phyloP scores from a whole-genome alignment of 2,888 invertebrate genomes.

The Schizotus pectinicornis region DNA sequence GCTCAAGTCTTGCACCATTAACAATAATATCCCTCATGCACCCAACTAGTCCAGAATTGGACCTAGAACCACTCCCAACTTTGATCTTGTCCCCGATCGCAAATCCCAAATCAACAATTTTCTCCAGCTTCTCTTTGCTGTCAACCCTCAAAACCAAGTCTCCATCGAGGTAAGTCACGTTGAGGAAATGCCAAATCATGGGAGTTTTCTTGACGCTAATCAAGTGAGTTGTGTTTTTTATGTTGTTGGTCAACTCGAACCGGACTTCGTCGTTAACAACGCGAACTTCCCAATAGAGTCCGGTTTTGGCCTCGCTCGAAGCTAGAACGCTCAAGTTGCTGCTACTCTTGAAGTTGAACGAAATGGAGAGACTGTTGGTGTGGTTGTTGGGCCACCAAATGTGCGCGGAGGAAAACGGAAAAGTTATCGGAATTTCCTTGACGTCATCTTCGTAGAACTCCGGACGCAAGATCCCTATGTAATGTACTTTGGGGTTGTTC shows the following conservation, averaged over 20 bases:
- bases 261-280: conserved; percentile 85
- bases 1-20: conserved; percentile 81
- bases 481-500: conserved; percentile 77
- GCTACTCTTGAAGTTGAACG: conserved; percentile 87
- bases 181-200: conserved; percentile 84
- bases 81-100: conserved; percentile 58
- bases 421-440: conserved; percentile 87
- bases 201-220: conserved; percentile 82
- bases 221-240: conserved; percentile 78
- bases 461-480: conserved; percentile 70
- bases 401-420: conserved; percentile 88
- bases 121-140: conserved; percentile 71
- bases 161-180: conserved; percentile 76
- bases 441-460: conserved; percentile 85
- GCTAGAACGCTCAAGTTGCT: conserved; percentile 82
- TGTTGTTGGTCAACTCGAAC: conserved; percentile 78
- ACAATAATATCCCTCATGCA: conserved; percentile 90
- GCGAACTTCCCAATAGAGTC: conserved; percentile 89
- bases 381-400: conserved; percentile 87
- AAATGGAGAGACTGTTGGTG: conserved; percentile 74
- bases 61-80: conserved; percentile 80
- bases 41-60: conserved; percentile 82
- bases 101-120: conserved; percentile 53
- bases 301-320: conserved; percentile 78
- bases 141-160: conserved; percentile 79